Evolutionary conservation across 2,888 invertebrate species (phyloP).

Genomic region (Sthenelais limicola): DNA sequence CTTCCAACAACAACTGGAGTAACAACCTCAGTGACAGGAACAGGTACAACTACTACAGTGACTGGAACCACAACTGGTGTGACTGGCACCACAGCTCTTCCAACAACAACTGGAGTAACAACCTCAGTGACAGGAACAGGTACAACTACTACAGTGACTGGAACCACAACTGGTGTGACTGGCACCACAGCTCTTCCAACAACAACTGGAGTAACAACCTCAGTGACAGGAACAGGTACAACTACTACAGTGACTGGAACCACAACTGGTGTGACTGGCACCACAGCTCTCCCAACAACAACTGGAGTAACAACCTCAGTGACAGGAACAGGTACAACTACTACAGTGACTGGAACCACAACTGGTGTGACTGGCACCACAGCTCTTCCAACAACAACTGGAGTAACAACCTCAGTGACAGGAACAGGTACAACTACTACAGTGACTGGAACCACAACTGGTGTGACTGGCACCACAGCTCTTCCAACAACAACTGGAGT

Average conservation of each 20-base stretch:
- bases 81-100: background rate
- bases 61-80: background rate
- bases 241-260: too few species aligned
- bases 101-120: background rate
- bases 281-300: background rate
- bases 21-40: background rate
- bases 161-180: background rate
- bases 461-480: background rate
- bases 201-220: background rate
- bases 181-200: background rate
- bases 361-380: background rate
- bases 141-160: background rate
- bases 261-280: background rate
- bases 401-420: background rate
- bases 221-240: background rate
- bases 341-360: background rate
- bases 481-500: background rate
- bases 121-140: background rate
- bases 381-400: background rate
- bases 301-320: background rate
- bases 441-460: background rate
- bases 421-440: background rate
- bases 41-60: background rate
- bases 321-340: background rate
- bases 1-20: background rate